Base-by-base conservation (phyloP, 2,888 invertebrate genomes). In the Digitonthophagus gazella region DNA sequence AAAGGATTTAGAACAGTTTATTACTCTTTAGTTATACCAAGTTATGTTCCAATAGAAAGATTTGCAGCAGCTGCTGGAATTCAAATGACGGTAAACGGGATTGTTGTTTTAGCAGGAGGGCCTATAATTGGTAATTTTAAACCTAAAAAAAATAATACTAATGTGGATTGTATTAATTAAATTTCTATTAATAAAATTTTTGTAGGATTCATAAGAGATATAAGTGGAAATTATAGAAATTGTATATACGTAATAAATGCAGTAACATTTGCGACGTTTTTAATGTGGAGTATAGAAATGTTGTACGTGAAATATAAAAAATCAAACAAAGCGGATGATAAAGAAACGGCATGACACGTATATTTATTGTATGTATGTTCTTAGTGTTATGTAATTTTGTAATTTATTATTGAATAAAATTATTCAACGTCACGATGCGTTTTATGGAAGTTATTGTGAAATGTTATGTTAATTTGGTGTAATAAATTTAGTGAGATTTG, bases 1-100 rank as follows among this genome's bases (percentile, higher is more conserved):
- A 91, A 91, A 82, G 91, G 91, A 0, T 82, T 91, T 20, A 83
- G 91, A 71, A 88, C 90, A 0, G 90, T 91, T 0, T 91, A 89
- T 76, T 88, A 90, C 86, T 85, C 87, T 61, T 81, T 91, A 14
- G 87, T 91, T 2, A 88, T 91, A 69, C 91, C 91, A 0, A 87
- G 83, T 76, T 87, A 91, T 75, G 89, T 91, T 3, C 89, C 90
- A 0, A 80, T 91, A 44, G 88, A 91, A 66, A 84, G 88, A 74
- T 80, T 91, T 15, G 86, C 91, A 1, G 87, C 88, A 58, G 91
- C 91, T 1, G 87, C 88, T 3, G 90, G 90, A 2, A 87, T 91
- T 58, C 91, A 91, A 78, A 90, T 89, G 87, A 85, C 91, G 70
- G 84, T 86, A 69, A 91, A 91, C 78, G 91, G 91, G 15, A 78